Percentiles rank a stretch among this genome's conserved stretches.
Conservation (phyloP, 2,113 vertebrate species). For the Alouatta palliata region DNA sequence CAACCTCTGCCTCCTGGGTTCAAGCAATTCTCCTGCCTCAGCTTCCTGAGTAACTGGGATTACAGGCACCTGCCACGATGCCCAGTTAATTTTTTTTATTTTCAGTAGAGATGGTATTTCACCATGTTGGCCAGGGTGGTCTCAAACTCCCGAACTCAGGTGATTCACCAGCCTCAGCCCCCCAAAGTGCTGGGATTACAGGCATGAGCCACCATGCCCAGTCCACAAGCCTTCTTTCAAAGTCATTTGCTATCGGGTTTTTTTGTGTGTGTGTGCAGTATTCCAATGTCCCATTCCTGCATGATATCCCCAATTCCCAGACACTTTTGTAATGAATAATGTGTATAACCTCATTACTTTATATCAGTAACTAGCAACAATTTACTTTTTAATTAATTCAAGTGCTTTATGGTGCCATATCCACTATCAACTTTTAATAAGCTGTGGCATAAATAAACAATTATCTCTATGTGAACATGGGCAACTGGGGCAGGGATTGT, state of each 20-base stretch:
- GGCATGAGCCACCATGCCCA: too few relatives aligned
- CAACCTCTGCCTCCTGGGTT: too few relatives aligned
- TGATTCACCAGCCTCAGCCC: too few relatives aligned
- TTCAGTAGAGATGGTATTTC: too few relatives aligned
- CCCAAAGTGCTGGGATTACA: too few relatives aligned
- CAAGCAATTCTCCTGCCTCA: too few relatives aligned
- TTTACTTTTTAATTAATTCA: conserved; percentile 1
- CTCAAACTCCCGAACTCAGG: too few relatives aligned
- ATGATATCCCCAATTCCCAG: background rate
- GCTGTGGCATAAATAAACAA: background rate
- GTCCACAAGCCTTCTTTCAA: background rate
- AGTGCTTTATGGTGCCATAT: background rate
- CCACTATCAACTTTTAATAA: background rate
- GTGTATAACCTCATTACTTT: background rate
- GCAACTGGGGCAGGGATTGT: background rate
- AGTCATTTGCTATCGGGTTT: background rate
- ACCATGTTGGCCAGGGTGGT: too few relatives aligned
- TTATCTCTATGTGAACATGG: background rate
- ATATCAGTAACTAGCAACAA: background rate
- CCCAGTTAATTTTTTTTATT: too few relatives aligned
- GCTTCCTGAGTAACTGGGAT: too few relatives aligned
- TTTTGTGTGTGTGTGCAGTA: background rate
- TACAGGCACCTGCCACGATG: too few relatives aligned
- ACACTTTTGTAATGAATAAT: background rate
- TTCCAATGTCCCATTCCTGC: background rate